phyloP scores from a whole-genome alignment of 2,113 vertebrate genomes.

The Rhizomys pruinosus region DNA sequence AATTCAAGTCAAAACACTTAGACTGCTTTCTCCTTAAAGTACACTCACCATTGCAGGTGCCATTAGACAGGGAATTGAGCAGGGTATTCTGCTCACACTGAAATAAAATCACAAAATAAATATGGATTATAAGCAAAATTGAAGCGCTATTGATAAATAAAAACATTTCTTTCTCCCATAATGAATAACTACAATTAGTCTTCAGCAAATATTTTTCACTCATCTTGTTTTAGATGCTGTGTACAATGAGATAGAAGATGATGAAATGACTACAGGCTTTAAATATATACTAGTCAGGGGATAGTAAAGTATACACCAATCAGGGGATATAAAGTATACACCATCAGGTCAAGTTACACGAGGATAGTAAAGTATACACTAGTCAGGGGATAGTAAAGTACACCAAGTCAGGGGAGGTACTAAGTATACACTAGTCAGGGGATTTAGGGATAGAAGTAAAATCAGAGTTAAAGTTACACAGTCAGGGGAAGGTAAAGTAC shows the following conservation, averaged over 20 bases:
- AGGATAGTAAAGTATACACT: too few species aligned
- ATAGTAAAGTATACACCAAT: too few species aligned
- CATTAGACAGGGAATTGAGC: slow-evolving; percentile 84
- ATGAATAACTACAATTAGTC: neutral
- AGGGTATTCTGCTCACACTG: slow-evolving; percentile 86
- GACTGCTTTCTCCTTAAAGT: neutral
- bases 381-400: too few species aligned
- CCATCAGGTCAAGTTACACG: too few species aligned
- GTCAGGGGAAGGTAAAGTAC: too few species aligned
- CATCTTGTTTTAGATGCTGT: neutral
- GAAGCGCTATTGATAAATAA: neutral
- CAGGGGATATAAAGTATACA: too few species aligned
- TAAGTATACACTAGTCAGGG: neutral
- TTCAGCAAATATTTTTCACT: neutral
- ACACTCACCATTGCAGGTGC: slow-evolving; percentile 86
- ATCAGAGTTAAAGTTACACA: too few species aligned
- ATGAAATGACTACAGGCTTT: neutral
- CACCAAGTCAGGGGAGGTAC: too few species aligned
- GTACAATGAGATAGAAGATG: neutral
- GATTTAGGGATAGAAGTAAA: too few species aligned
- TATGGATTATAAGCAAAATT: neutral
- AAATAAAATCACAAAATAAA: slow-evolving; percentile 78
- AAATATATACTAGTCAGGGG: too few species aligned
- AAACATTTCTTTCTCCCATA: neutral
- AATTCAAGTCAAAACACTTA: neutral